phyloP scores from a whole-genome alignment of 2,113 vertebrate species.

The Heterotis niloticus region DNA sequence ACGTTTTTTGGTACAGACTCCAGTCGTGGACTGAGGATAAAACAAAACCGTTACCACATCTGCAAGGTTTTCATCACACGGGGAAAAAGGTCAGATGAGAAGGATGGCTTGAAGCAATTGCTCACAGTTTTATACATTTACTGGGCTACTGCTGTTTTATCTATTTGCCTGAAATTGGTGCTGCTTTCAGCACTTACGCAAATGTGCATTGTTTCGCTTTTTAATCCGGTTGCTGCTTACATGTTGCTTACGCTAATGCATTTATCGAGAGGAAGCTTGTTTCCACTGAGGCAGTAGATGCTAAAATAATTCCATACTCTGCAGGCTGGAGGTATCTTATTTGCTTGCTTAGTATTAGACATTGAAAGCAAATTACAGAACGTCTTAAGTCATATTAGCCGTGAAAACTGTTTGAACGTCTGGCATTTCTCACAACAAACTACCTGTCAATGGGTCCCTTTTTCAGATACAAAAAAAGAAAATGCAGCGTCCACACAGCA shows the following conservation, averaged over 20 bases:
- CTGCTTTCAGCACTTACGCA: not conserved
- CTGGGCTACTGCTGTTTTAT: not conserved
- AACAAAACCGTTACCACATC: slow-evolving; percentile 2
- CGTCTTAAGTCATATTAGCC: not conserved
- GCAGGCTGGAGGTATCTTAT: slow-evolving; percentile 19
- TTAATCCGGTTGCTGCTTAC: not conserved
- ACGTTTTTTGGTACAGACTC: slow-evolving; percentile 23
- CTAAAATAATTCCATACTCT: slow-evolving; percentile 13
- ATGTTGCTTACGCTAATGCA: not conserved
- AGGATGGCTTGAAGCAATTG: not conserved
- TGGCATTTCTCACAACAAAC: slow-evolving; percentile 6
- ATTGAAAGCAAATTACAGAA: slow-evolving; percentile 18
- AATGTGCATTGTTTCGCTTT: not conserved
- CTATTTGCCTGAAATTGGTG: not conserved
- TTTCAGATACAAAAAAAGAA: slow-evolving; percentile 9
- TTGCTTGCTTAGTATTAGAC: slow-evolving; percentile 16
- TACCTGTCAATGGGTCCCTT: slow-evolving; percentile 23
- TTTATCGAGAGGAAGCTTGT: not conserved
- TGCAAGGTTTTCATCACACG: not conserved
- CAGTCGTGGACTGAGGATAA: slow-evolving; percentile 7
- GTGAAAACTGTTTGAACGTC: not conserved
- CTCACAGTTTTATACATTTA: not conserved
- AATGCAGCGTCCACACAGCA: not conserved
- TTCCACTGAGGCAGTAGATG: slow-evolving; percentile 14
- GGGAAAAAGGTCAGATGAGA: not conserved